Conservation (phyloP, 1,140 invertebrate genomes). For the Penaeus indicus region DNA sequence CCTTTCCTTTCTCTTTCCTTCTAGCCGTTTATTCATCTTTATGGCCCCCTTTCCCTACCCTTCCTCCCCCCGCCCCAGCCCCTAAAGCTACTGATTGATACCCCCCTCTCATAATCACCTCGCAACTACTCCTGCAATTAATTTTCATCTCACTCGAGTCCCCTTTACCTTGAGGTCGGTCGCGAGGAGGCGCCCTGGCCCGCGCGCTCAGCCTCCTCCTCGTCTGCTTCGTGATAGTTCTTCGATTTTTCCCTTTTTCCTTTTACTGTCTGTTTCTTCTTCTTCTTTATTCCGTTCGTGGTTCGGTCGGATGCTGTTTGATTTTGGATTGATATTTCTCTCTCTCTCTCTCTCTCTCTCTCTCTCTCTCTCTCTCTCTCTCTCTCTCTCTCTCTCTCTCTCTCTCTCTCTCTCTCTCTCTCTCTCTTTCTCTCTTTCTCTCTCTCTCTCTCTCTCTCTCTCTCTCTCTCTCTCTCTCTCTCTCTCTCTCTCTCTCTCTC, state of each 20-base stretch:
- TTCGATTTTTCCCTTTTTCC: too few species aligned
- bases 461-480: background rate
- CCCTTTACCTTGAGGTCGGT: too few species aligned
- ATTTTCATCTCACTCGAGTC: too few species aligned
- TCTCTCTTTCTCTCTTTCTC: background rate
- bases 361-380: background rate
- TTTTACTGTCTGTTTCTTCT: too few species aligned
- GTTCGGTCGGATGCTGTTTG: too few species aligned
- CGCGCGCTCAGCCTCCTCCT: too few species aligned
- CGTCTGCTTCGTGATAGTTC: too few species aligned
- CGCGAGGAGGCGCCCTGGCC: too few species aligned
- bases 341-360: background rate
- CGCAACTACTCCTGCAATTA: too few species aligned
- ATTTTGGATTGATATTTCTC: background rate
- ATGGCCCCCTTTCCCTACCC: background rate
- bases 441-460: background rate
- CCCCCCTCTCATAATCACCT: background rate
- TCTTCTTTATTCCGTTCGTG: too few species aligned
- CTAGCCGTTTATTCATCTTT: background rate
- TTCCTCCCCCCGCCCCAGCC: background rate
- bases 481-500: background rate
- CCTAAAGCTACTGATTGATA: background rate
- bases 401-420: too few species aligned
- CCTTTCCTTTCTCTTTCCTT: background rate
- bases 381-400: background rate